A percentile compares a stretch with the other conserved stretches of the same genome.
These are phyloP conservation scores for Plodia interpunctella DNA, from an alignment of 1,140 invertebrate genomes.

Conservation along the genomic window DNA sequence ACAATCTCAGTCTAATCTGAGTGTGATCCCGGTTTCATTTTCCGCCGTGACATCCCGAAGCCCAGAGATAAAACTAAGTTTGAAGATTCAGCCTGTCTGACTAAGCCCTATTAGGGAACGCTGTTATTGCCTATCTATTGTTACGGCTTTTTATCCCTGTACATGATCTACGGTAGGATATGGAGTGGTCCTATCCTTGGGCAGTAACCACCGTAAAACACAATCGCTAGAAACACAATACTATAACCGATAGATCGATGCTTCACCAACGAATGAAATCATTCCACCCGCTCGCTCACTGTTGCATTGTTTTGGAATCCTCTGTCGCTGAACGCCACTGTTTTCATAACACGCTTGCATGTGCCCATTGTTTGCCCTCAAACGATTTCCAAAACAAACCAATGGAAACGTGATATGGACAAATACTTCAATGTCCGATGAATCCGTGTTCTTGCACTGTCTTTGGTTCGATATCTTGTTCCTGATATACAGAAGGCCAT, in stretches of 20 bases:
- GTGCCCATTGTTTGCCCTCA: conserved; percentile 46
- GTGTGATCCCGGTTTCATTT: too few relatives aligned
- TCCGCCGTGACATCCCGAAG: too few relatives aligned
- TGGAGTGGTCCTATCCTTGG: too few relatives aligned
- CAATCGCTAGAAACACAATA: not conserved
- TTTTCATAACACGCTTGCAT: conserved; percentile 49
- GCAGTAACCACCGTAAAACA: too few relatives aligned
- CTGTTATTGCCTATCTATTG: too few relatives aligned
- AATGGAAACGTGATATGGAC: conserved; percentile 37
- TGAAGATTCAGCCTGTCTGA: too few relatives aligned
- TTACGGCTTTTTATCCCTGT: too few relatives aligned
- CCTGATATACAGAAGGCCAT: not conserved
- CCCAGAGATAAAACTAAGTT: too few relatives aligned
- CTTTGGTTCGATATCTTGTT: not conserved
- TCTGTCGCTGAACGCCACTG: conserved; percentile 27
- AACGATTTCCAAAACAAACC: conserved; percentile 41
- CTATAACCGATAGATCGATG: not conserved
- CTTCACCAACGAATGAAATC: conserved; percentile 13
- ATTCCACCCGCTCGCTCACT: not conserved
- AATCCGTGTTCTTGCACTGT: conserved; percentile 20
- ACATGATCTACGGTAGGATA: too few relatives aligned
- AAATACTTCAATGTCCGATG: conserved; percentile 56
- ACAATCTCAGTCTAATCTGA: too few relatives aligned
- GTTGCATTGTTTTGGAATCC: conserved; percentile 33
- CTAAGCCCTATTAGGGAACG: too few relatives aligned